Conservation (phyloP, 2,113 vertebrate species). For the Ptyas mucosa region DNA sequence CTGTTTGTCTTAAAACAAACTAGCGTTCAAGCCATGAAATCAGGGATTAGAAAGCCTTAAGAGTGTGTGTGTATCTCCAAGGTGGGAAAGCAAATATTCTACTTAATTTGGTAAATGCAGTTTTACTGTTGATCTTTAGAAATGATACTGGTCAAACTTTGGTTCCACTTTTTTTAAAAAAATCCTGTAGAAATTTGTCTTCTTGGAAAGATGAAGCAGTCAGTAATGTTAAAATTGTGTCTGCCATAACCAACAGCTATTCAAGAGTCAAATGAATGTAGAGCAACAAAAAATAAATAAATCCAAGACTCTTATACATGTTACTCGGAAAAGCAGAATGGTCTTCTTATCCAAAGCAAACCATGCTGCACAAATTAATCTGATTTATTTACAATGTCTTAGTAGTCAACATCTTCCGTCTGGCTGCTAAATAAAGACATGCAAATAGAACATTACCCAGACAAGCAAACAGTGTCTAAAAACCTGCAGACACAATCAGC, state of each 20-base stretch:
- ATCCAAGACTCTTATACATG: constrained; percentile 9
- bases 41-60: not conserved
- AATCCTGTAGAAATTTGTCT: constrained; percentile 11
- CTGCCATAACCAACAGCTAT: constrained; percentile 43
- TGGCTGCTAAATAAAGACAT: constrained; percentile 15
- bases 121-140: not conserved
- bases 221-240: not conserved
- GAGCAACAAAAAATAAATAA: not conserved
- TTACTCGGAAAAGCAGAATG: constrained; percentile 14
- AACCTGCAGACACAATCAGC: not conserved
- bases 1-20: not conserved
- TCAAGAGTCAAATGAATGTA: constrained; percentile 11
- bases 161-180: constrained; percentile 14
- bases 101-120: not conserved
- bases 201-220: constrained; percentile 21
- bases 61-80: too few relatives aligned
- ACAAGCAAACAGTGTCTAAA: constrained; percentile 22
- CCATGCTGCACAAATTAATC: constrained; percentile 34
- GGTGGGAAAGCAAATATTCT: not conserved
- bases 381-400: constrained; percentile 41
- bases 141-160: not conserved
- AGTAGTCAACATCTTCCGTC: constrained; percentile 29
- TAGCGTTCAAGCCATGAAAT: not conserved
- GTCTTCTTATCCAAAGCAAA: constrained; percentile 18
- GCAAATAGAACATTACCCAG: constrained; percentile 20